These are phyloP conservation scores for Notarius lentiginosus DNA, from an alignment of 2,113 vertebrate genomes.

Conservation along the genomic window DNA sequence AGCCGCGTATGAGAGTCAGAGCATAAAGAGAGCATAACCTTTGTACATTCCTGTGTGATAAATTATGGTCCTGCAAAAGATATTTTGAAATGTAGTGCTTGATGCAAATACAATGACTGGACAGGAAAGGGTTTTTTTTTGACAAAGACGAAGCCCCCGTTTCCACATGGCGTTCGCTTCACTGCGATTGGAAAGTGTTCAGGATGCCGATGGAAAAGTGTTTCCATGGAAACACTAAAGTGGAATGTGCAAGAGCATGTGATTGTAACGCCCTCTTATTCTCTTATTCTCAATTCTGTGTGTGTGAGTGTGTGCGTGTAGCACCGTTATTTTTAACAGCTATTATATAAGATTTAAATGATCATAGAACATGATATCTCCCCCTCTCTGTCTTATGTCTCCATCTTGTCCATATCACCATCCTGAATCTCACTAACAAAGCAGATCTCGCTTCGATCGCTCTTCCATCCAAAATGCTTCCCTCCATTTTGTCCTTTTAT, in stretches of 20 bases:
- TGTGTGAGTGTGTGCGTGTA: constrained; percentile 28
- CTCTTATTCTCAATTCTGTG: constrained; percentile 53
- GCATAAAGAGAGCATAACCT: not conserved
- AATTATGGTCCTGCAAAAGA: not conserved
- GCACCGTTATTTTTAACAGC: constrained; percentile 70
- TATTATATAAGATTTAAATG: constrained; percentile 69
- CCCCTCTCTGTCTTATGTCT: constrained; percentile 13
- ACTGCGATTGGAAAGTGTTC: constrained; percentile 55
- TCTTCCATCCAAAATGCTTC: not conserved
- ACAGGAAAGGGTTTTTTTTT: constrained; percentile 4
- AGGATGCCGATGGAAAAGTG: constrained; percentile 58
- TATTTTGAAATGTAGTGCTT: not conserved
- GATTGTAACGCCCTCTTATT: constrained; percentile 47
- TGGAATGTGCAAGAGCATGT: constrained; percentile 62
- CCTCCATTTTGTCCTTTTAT: not conserved
- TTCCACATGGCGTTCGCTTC: constrained; percentile 11
- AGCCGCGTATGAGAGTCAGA: not conserved
- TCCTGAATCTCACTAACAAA: constrained; percentile 4
- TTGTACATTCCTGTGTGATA: not conserved
- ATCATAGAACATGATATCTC: constrained; percentile 48
- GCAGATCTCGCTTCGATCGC: not conserved
- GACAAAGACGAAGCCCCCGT: constrained; percentile 8
- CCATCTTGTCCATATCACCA: constrained; percentile 33
- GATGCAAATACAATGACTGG: not conserved
- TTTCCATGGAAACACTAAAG: constrained; percentile 75